phyloP scores from a whole-genome alignment of 2,888 invertebrate genomes.

The Pyrochroa serraticornis region DNA sequence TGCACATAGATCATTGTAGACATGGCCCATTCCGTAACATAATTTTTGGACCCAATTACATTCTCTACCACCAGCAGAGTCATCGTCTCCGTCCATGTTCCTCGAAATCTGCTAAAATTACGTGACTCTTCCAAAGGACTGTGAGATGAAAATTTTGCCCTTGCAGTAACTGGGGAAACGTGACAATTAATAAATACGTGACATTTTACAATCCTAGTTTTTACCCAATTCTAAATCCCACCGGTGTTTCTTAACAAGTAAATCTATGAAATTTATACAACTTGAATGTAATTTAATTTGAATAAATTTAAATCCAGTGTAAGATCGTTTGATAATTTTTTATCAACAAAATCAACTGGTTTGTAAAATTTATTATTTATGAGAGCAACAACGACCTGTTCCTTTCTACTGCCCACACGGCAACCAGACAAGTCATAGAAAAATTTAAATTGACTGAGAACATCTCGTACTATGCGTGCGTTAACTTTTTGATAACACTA shows the following conservation, averaged over 20 bases:
- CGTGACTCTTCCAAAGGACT: constrained; percentile 7
- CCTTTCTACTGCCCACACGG: no score
- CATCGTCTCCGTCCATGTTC: constrained; percentile 6
- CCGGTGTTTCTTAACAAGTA: neutral
- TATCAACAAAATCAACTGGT: no score
- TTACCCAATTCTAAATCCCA: neutral
- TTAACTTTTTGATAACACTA: no score
- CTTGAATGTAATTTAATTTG: no score
- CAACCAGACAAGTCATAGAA: no score
- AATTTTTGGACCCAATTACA: constrained; percentile 56
- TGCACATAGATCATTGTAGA: constrained; percentile 90
- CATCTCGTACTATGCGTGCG: no score
- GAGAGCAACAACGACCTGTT: no score
- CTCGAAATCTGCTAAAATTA: constrained; percentile 13
- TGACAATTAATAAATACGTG: constrained; percentile 23
- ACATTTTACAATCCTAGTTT: constrained; percentile 8
- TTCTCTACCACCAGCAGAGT: constrained; percentile 5
- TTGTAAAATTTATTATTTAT: no score
- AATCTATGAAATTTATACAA: no score
- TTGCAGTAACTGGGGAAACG: constrained; percentile 10
- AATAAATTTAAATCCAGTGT: no score
- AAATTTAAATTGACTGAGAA: no score
- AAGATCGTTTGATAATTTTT: no score
- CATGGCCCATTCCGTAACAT: constrained; percentile 77
- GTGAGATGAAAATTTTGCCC: neutral